These are phyloP conservation scores for Lasioglossum marginatum DNA, from an alignment of 2,888 invertebrate genomes.

Conservation along the genomic window DNA sequence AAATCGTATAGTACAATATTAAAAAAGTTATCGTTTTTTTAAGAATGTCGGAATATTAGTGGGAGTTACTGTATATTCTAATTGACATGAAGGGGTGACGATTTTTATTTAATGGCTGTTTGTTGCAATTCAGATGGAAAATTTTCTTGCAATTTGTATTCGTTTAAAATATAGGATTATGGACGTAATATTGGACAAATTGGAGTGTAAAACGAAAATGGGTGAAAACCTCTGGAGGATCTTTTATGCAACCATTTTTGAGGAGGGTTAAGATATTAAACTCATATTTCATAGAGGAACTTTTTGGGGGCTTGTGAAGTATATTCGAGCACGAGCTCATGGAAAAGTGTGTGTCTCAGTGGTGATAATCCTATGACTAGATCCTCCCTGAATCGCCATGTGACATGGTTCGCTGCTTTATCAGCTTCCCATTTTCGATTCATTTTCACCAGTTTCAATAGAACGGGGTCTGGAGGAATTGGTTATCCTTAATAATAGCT, in stretches of 20 bases:
- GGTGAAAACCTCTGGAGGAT: neutral
- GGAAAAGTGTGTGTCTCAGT: neutral
- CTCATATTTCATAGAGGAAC: neutral
- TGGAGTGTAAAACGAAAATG: neutral
- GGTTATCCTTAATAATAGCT: conserved; percentile 59
- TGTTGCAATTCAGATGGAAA: neutral
- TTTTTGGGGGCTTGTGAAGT: neutral
- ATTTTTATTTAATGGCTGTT: neutral
- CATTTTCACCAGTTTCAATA: conserved; percentile 45
- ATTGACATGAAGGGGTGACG: no score
- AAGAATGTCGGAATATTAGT: no score
- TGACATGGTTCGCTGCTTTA: conserved; percentile 53
- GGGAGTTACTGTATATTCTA: no score
- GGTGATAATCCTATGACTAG: neutral
- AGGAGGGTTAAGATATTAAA: neutral
- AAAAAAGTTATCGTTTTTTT: no score
- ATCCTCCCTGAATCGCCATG: neutral
- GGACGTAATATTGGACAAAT: neutral
- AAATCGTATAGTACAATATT: no score
- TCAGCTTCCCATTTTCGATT: conserved; percentile 56
- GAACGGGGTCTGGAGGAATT: conserved; percentile 48
- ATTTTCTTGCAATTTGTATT: neutral
- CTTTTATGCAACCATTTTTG: neutral
- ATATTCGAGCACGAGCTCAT: neutral
- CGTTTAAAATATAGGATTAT: no score